Percentiles rank a stretch among this genome's conserved stretches.
Evolutionary conservation across 2,113 vertebrate species (phyloP).

Genomic region (Ophiodon elongatus): DNA sequence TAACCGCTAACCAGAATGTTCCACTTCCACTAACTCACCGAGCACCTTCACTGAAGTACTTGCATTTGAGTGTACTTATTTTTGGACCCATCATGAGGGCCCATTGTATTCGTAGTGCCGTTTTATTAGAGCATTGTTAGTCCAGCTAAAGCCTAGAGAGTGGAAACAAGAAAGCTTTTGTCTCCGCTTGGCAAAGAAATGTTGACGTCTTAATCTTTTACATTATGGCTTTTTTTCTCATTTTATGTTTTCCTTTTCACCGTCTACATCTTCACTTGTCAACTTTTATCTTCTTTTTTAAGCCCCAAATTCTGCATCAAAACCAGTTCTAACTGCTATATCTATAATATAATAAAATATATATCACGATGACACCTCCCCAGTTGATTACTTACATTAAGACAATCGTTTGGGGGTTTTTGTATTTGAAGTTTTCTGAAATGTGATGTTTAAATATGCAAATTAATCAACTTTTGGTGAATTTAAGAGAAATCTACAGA

Average conservation of each 20-base stretch:
- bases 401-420: not conserved
- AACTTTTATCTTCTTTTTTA: not conserved
- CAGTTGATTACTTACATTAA: not conserved
- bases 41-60: conserved; percentile 13
- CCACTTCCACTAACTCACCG: conserved; percentile 7
- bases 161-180: conserved; percentile 12
- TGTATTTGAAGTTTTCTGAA: too few relatives aligned
- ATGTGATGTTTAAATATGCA: too few relatives aligned
- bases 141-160: not conserved
- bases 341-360: too few relatives aligned
- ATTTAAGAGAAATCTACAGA: not conserved
- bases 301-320: not conserved
- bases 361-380: not conserved
- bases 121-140: conserved; percentile 7
- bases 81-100: conserved; percentile 8
- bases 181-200: not conserved
- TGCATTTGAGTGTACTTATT: conserved; percentile 34
- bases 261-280: not conserved
- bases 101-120: not conserved
- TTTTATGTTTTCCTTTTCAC: not conserved
- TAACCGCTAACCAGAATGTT: not conserved
- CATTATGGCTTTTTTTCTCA: too few relatives aligned
- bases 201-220: not conserved
- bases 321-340: not conserved
- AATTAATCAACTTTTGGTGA: too few relatives aligned